Conservation (phyloP, 1,140 invertebrate species). For the Solenopsis invicta region DNA sequence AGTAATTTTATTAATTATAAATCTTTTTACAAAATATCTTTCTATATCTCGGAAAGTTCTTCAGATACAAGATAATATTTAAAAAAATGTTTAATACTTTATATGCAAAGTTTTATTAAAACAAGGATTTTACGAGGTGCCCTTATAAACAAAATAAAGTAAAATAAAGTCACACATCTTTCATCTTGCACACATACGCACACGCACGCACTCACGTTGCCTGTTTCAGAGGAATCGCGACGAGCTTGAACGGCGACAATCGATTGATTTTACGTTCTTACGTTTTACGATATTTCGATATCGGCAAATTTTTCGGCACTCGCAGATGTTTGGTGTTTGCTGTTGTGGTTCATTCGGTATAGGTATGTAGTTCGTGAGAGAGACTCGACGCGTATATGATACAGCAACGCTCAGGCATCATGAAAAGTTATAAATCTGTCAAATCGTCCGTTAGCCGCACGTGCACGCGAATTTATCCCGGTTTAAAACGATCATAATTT, state of each 20-base stretch:
- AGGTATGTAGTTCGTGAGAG: not conserved
- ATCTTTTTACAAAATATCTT: too few relatives aligned
- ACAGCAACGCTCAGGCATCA: constrained; percentile 9
- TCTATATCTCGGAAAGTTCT: too few relatives aligned
- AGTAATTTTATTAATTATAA: too few relatives aligned
- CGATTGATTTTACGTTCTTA: not conserved
- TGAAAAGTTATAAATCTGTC: constrained; percentile 29
- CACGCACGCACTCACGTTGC: not conserved
- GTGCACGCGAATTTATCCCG: constrained; percentile 6
- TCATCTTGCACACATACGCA: not conserved
- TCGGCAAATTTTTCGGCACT: constrained; percentile 32
- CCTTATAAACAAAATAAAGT: not conserved
- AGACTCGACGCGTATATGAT: constrained; percentile 31
- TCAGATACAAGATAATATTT: too few relatives aligned
- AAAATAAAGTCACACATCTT: not conserved
- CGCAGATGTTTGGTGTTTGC: constrained; percentile 10
- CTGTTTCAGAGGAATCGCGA: constrained; percentile 6
- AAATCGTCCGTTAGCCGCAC: not conserved
- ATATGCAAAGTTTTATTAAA: too few relatives aligned
- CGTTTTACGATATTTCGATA: too few relatives aligned
- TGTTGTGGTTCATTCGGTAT: constrained; percentile 16
- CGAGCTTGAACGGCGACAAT: not conserved
- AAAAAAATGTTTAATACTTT: too few relatives aligned
- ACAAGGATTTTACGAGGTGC: too few relatives aligned
- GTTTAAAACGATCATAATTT: constrained; percentile 9